These are phyloP conservation scores for Karalla daura DNA, from an alignment of 2,797 vertebrate species.

Conservation along the genomic window DNA sequence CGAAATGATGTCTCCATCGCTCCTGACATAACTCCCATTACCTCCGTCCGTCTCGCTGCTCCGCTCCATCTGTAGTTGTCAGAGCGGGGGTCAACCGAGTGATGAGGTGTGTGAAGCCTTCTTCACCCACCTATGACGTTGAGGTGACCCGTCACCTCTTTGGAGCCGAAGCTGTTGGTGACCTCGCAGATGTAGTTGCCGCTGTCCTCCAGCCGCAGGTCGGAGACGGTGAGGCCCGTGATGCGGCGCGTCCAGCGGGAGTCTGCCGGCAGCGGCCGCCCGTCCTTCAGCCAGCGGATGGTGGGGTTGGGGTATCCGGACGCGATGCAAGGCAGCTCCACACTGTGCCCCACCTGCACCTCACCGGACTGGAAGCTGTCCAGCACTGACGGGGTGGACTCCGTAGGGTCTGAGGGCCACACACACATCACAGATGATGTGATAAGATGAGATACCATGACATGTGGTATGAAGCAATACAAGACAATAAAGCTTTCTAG, in stretches of 20 bases:
- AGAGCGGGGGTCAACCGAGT: not conserved
- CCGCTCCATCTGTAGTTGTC: slow-evolving; percentile 12
- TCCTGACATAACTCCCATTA: slow-evolving; percentile 32
- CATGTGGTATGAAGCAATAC: no score
- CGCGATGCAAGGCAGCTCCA: slow-evolving; percentile 95
- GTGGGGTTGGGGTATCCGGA: slow-evolving; percentile 96
- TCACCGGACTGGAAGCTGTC: slow-evolving; percentile 96
- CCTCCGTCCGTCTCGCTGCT: slow-evolving; percentile 13
- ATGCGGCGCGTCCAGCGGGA: slow-evolving; percentile 93
- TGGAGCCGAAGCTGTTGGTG: slow-evolving; percentile 97
- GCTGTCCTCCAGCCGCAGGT: slow-evolving; percentile 93
- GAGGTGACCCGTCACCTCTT: slow-evolving; percentile 94
- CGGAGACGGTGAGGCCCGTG: slow-evolving; percentile 93
- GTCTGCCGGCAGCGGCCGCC: slow-evolving; percentile 91
- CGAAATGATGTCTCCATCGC: slow-evolving; percentile 50
- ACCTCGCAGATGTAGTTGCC: slow-evolving; percentile 98
- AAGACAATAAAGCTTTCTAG: no score
- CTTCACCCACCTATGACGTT: slow-evolving; percentile 90
- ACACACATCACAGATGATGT: not conserved
- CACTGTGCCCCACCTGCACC: slow-evolving; percentile 88
- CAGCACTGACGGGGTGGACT: slow-evolving; percentile 94
- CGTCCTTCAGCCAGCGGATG: slow-evolving; percentile 96
- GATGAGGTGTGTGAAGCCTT: not conserved
- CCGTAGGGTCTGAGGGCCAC: slow-evolving; percentile 87
- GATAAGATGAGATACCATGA: not conserved